phyloP scores from a whole-genome alignment of 2,797 vertebrate species.

The Eremophila alpestris region DNA sequence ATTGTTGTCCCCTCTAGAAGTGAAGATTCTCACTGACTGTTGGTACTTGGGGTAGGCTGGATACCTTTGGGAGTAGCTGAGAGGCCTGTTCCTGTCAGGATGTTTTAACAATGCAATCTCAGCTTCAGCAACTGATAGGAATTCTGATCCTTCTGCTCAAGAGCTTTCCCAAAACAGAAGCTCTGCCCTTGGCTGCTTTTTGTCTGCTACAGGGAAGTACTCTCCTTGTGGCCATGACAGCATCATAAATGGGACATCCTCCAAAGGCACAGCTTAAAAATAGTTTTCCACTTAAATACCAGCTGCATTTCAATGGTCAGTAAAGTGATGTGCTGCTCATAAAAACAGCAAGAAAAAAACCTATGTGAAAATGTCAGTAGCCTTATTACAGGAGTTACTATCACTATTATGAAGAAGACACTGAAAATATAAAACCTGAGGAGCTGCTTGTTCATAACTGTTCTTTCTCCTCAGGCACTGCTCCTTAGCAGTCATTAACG shows the following conservation, averaged over 20 bases:
- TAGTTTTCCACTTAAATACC: background rate
- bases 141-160: background rate
- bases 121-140: background rate
- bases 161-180: background rate
- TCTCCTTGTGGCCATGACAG: background rate
- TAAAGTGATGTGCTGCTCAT: background rate
- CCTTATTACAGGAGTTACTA: background rate
- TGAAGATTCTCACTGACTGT: background rate
- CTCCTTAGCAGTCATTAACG: slow-evolving; percentile 95
- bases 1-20: background rate
- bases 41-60: background rate
- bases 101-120: background rate
- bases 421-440: background rate
- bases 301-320: background rate
- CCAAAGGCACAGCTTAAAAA: background rate
- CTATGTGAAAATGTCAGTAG: background rate
- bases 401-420: background rate
- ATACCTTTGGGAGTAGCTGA: background rate
- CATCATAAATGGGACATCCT: background rate
- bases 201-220: background rate
- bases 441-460: background rate
- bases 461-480: slow-evolving; percentile 84
- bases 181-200: background rate
- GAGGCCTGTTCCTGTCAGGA: background rate
- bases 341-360: background rate